These are phyloP conservation scores for Tragulus kanchil DNA, from an alignment of 2,113 vertebrate species.

Conservation along the genomic window DNA sequence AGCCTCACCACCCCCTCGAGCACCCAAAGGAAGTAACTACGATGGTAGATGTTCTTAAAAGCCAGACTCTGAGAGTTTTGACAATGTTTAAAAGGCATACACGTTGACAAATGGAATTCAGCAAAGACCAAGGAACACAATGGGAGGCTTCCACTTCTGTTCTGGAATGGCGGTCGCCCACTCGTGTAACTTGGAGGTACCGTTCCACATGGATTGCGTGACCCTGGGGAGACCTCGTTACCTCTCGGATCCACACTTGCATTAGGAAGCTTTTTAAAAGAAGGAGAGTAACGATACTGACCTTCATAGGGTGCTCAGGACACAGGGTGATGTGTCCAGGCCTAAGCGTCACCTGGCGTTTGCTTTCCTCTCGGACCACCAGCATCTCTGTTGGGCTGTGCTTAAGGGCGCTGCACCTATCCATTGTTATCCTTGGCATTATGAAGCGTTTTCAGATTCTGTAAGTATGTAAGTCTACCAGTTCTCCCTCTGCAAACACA, in stretches of 20 bases:
- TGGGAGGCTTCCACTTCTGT: background rate
- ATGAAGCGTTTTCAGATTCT: background rate
- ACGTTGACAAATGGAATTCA: background rate
- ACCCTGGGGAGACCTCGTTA: background rate
- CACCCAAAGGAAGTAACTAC: fast-evolving
- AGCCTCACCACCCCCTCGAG: too few species aligned
- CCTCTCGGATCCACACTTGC: background rate
- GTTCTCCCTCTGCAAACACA: background rate
- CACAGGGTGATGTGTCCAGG: too few species aligned
- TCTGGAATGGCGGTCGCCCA: fast-evolving
- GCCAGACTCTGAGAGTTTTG: background rate
- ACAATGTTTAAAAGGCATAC: too few species aligned
- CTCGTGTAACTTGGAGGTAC: background rate
- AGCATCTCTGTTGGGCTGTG: fast-evolving
- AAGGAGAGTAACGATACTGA: fast-evolving
- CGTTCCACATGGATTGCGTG: too few species aligned
- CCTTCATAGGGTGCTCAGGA: fast-evolving
- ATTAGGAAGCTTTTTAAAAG: fast-evolving
- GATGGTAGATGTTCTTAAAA: background rate
- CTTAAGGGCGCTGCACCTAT: fast-evolving
- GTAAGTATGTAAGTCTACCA: background rate
- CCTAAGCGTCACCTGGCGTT: fast-evolving
- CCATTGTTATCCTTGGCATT: fast-evolving
- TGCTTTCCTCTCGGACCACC: background rate
- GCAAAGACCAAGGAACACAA: background rate